Evolutionary conservation across 2,797 vertebrate species (phyloP).

Genomic region (Malurus leucopterus): DNA sequence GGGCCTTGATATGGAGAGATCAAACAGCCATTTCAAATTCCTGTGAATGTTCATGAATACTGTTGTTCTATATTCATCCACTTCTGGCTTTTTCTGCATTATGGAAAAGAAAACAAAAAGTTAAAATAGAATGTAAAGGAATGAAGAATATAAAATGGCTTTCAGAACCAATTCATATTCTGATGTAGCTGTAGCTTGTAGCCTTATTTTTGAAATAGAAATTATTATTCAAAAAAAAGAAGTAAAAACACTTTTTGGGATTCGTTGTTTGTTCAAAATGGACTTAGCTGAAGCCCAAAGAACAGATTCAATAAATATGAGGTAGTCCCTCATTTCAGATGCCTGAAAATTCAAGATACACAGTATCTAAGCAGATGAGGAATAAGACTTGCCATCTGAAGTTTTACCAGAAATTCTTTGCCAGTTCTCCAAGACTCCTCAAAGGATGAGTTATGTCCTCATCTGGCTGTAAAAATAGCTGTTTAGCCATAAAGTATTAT

Average conservation of each 20-base stretch:
- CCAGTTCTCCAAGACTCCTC: background rate
- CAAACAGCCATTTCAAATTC: conserved; percentile 50
- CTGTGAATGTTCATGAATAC: conserved; percentile 41
- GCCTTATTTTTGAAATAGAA: background rate
- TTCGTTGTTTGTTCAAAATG: background rate
- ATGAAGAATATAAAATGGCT: background rate
- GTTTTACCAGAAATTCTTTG: background rate
- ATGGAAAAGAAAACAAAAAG: conserved; percentile 16
- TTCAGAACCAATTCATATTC: background rate
- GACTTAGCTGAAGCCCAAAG: background rate
- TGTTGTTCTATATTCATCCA: conserved; percentile 33
- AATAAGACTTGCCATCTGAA: conserved; percentile 14
- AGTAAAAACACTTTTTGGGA: background rate
- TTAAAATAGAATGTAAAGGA: background rate
- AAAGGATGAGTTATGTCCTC: conserved; percentile 25
- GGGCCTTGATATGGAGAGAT: conserved; percentile 54
- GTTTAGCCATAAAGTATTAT: conserved; percentile 30
- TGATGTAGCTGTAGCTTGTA: background rate
- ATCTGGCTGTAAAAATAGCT: conserved; percentile 43
- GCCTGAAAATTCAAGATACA: background rate
- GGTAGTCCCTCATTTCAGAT: background rate
- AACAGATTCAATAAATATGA: background rate
- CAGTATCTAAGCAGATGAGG: background rate
- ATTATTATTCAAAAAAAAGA: background rate
- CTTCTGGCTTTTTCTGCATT: background rate